Percentiles rank a stretch among this genome's conserved stretches.
phyloP scores from a whole-genome alignment of 2,888 invertebrate species.

The Strigamia maritima region DNA sequence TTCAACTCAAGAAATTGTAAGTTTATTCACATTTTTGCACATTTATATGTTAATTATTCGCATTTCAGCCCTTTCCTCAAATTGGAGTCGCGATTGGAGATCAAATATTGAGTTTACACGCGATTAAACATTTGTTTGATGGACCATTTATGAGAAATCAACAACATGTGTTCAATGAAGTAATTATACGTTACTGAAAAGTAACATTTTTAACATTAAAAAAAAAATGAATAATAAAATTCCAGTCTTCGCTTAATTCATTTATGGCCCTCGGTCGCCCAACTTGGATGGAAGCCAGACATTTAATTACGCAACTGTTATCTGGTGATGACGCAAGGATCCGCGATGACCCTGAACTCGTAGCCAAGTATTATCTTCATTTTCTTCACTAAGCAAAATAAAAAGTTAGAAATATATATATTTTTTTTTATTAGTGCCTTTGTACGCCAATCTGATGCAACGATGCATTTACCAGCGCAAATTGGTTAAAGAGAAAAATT shows the following conservation, averaged over 20 bases:
- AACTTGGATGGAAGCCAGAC: slow-evolving; percentile 85
- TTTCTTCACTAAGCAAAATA: neutral
- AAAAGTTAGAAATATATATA: neutral
- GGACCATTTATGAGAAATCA: slow-evolving; percentile 68
- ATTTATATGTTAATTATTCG: slow-evolving; percentile 52
- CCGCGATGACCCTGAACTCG: slow-evolving; percentile 65
- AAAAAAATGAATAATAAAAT: too few species aligned
- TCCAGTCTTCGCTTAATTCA: slow-evolving; percentile 69
- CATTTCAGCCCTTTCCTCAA: slow-evolving; percentile 66
- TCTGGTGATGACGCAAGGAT: slow-evolving; percentile 65
- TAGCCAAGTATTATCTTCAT: slow-evolving; percentile 62
- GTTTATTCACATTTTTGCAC: slow-evolving; percentile 56
- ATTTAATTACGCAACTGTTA: slow-evolving; percentile 72
- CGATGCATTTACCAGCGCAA: slow-evolving; percentile 85
- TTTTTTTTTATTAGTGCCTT: slow-evolving; percentile 63
- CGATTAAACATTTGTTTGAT: slow-evolving; percentile 73
- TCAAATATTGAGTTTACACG: slow-evolving; percentile 78
- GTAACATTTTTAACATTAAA: neutral
- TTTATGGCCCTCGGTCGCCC: slow-evolving; percentile 82
- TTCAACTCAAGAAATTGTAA: slow-evolving; percentile 80
- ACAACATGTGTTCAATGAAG: slow-evolving; percentile 72
- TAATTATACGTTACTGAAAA: neutral
- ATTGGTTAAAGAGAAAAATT: slow-evolving; percentile 60
- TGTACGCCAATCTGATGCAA: slow-evolving; percentile 68
- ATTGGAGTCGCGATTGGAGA: slow-evolving; percentile 96